Conservation (phyloP, 2,888 invertebrate genomes). For the Bombylius major region DNA sequence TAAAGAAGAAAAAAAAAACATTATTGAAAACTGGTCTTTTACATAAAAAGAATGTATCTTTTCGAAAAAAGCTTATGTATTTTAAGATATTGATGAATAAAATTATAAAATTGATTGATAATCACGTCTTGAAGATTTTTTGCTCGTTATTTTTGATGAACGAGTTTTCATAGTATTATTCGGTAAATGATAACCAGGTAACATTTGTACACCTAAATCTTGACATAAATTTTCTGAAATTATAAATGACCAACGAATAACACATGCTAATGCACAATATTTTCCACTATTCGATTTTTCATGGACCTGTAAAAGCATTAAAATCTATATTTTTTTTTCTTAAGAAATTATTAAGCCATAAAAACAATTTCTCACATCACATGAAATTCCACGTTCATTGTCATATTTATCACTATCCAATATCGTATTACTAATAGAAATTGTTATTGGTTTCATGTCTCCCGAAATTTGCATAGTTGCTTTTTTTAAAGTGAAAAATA, state of each 20-base stretch:
- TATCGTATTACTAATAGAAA: slow-evolving; percentile 21
- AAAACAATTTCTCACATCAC: slow-evolving; percentile 25
- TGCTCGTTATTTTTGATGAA: not conserved
- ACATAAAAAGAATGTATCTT: too few relatives aligned
- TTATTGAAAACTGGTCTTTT: too few relatives aligned
- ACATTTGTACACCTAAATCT: slow-evolving; percentile 32
- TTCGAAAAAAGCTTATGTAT: too few relatives aligned
- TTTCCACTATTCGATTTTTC: slow-evolving; percentile 28
- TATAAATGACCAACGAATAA: slow-evolving; percentile 34
- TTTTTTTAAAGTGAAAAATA: slow-evolving; percentile 27
- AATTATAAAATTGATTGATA: not conserved
- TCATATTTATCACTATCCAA: slow-evolving; percentile 28
- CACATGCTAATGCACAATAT: slow-evolving; percentile 37
- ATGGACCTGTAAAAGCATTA: slow-evolving; percentile 28
- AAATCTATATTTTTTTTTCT: not conserved
- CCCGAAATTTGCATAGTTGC: slow-evolving; percentile 23
- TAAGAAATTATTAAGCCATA: not conserved
- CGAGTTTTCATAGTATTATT: slow-evolving; percentile 9
- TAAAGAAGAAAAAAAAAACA: too few relatives aligned
- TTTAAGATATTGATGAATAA: not conserved
- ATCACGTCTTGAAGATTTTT: too few relatives aligned
- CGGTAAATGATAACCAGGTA: slow-evolving; percentile 37
- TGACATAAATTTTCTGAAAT: slow-evolving; percentile 38
- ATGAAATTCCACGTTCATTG: slow-evolving; percentile 26
- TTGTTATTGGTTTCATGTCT: slow-evolving; percentile 17